phyloP scores from a whole-genome alignment of 2,113 vertebrate genomes.

The Buteo buteo region DNA sequence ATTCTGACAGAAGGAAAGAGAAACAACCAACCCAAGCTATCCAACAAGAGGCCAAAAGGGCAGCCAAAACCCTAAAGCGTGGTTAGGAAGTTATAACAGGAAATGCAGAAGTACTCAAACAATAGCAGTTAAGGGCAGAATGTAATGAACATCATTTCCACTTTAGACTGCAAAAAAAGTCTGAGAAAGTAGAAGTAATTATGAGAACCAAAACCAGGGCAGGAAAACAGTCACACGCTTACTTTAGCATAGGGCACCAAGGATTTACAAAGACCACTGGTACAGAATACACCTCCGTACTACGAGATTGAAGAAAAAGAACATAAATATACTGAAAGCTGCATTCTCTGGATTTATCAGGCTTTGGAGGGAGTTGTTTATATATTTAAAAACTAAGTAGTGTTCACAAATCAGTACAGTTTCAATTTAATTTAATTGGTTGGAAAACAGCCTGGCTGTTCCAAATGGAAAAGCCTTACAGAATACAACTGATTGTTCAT shows the following conservation, averaged over 20 bases:
- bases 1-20: not conserved
- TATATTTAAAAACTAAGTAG: not conserved
- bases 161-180: not conserved
- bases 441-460: not conserved
- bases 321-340: not conserved
- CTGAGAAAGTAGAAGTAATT: not conserved
- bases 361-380: not conserved
- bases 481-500: not conserved
- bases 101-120: slow-evolving; percentile 12
- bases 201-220: not conserved
- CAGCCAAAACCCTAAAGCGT: not conserved
- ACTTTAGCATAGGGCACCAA: not conserved
- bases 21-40: not conserved
- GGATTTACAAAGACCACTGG: not conserved
- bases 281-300: not conserved
- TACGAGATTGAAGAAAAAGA: not conserved
- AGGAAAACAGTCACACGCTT: not conserved
- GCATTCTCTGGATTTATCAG: not conserved
- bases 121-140: not conserved
- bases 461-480: not conserved
- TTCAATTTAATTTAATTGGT: not conserved
- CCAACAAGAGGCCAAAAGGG: not conserved
- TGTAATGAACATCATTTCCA: not conserved
- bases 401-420: not conserved
- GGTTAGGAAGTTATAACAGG: not conserved